These are phyloP conservation scores for Sarcophaga rosellei DNA, from an alignment of 2,888 invertebrate species.

Conservation along the genomic window DNA sequence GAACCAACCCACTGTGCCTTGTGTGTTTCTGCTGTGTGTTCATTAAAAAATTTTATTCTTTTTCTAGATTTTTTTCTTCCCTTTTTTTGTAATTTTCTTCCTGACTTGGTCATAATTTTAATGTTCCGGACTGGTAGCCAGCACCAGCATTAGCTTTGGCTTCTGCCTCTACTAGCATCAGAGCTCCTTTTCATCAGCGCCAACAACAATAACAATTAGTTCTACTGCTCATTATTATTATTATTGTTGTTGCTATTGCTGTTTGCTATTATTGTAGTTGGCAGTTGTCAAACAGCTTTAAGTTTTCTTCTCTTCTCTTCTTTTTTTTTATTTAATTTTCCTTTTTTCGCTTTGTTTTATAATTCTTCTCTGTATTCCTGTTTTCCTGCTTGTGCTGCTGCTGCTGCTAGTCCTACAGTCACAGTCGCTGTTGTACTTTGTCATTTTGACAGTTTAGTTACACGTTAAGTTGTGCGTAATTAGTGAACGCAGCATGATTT, in stretches of 20 bases:
- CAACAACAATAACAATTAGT: no score
- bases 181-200: no score
- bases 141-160: no score
- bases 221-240: slow-evolving; percentile 21
- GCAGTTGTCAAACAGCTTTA: not conserved
- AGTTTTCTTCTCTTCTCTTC: not conserved
- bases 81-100: not conserved
- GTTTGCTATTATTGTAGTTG: no score
- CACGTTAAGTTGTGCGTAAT: slow-evolving; percentile 65
- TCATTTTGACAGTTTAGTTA: slow-evolving; percentile 65
- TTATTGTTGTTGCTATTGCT: not conserved
- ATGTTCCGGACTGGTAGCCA: not conserved
- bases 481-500: slow-evolving; percentile 67
- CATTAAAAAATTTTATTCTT: not conserved
- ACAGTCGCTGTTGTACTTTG: slow-evolving; percentile 47
- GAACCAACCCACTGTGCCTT: not conserved
- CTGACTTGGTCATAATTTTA: slow-evolving; percentile 18
- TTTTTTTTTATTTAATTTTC: no score
- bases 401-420: no score
- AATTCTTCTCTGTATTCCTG: slow-evolving; percentile 13
- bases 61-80: not conserved
- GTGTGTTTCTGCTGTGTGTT: not conserved
- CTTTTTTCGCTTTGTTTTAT: no score
- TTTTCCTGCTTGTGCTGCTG: not conserved
- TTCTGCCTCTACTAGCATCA: no score